Percentiles rank a stretch among this genome's conserved stretches.
phyloP scores from a whole-genome alignment of 2,797 vertebrate genomes.

The Lepilemur septentrionalis region DNA sequence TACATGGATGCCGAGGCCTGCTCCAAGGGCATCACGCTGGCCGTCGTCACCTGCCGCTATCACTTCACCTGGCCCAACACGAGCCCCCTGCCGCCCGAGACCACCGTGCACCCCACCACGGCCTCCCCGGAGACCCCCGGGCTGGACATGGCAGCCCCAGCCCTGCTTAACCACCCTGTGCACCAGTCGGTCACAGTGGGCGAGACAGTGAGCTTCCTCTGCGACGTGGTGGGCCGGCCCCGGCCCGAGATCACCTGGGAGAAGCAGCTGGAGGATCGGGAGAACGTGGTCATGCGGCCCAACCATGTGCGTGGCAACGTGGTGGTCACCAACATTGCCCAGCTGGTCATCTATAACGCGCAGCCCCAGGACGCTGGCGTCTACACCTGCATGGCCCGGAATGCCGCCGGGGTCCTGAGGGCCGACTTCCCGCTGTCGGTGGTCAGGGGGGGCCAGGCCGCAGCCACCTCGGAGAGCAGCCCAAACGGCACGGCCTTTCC shows the following conservation, averaged over 20 bases:
- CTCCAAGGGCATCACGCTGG: conserved; percentile 92
- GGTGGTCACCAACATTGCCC: conserved; percentile 97
- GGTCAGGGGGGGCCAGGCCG: conserved; percentile 81
- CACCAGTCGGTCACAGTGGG: conserved; percentile 92
- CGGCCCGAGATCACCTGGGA: conserved; percentile 96
- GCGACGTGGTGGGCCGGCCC: conserved; percentile 94
- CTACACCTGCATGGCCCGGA: conserved; percentile 95
- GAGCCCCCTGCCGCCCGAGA: conserved; percentile 89
- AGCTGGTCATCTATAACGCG: conserved; percentile 97
- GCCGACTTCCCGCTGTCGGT: conserved; percentile 92
- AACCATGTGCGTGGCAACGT: conserved; percentile 95
- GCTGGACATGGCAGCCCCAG: conserved; percentile 88
- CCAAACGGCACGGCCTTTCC: conserved; percentile 88
- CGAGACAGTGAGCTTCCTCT: conserved; percentile 97
- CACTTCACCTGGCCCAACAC: conserved; percentile 97
- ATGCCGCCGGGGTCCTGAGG: conserved; percentile 88
- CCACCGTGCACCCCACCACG: conserved; percentile 91
- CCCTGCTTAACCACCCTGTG: conserved; percentile 88
- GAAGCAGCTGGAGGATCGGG: conserved; percentile 90
- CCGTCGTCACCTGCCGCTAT: conserved; percentile 92
- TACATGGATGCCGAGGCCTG: conserved; percentile 99
- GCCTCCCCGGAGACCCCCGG: conserved; percentile 87
- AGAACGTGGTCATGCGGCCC: conserved; percentile 92
- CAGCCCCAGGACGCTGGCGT: conserved; percentile 94
- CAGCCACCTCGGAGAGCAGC: conserved; percentile 75